Percentiles rank a stretch among this genome's conserved stretches.
phyloP scores from a whole-genome alignment of 2,113 vertebrate species.

The Ailurus styani region DNA sequence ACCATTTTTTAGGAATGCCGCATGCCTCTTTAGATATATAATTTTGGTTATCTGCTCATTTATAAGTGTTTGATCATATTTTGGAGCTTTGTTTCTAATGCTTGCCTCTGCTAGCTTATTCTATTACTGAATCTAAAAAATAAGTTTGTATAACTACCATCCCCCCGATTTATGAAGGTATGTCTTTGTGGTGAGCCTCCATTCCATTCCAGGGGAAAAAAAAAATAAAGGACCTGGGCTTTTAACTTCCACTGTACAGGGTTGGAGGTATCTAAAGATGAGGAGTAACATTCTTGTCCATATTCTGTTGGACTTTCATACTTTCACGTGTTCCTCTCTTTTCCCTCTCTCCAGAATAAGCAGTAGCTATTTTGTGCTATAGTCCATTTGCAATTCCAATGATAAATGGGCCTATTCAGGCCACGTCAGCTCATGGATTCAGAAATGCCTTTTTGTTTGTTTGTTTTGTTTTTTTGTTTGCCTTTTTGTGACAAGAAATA shows the following conservation, averaged over 20 bases:
- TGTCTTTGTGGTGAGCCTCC: slow-evolving; percentile 66
- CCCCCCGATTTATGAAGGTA: slow-evolving; percentile 52
- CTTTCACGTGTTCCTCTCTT: slow-evolving; percentile 84
- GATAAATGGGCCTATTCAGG: slow-evolving; percentile 87
- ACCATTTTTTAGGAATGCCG: slow-evolving; percentile 85
- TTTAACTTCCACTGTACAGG: slow-evolving; percentile 66
- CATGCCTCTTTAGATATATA: slow-evolving; percentile 84
- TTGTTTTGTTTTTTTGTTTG: too few relatives aligned
- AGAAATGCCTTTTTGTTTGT: slow-evolving; percentile 85
- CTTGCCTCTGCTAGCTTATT: slow-evolving; percentile 76
- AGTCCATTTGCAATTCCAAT: slow-evolving; percentile 89
- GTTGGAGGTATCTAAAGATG: slow-evolving; percentile 66
- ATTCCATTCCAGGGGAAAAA: slow-evolving; percentile 4
- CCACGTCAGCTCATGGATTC: slow-evolving; percentile 82
- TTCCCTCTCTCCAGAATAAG: slow-evolving; percentile 89
- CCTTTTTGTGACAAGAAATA: slow-evolving; percentile 88
- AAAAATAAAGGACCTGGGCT: slow-evolving; percentile 27
- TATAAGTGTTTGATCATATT: slow-evolving; percentile 89
- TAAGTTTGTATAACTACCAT: slow-evolving; percentile 42
- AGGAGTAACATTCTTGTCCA: neutral
- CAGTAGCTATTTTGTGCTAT: slow-evolving; percentile 87
- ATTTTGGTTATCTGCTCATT: slow-evolving; percentile 92
- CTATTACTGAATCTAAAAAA: slow-evolving; percentile 88
- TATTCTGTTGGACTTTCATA: slow-evolving; percentile 75
- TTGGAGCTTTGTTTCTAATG: slow-evolving; percentile 84